phyloP scores from a whole-genome alignment of 2,113 vertebrate species.

The Osmerus mordax region DNA sequence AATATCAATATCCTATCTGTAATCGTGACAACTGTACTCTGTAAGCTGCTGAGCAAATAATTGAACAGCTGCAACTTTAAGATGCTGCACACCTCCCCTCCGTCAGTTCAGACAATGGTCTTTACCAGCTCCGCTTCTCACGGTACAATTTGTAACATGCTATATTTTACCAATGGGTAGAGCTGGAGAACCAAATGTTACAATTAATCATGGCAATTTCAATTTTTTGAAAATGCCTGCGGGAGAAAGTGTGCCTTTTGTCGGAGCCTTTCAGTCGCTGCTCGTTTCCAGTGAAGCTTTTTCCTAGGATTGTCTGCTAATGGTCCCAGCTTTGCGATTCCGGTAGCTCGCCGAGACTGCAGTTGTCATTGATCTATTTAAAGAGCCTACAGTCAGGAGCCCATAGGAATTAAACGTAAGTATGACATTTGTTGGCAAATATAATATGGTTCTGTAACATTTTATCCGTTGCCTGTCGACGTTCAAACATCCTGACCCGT shows the following conservation, averaged over 20 bases:
- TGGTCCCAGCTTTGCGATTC: conserved; percentile 73
- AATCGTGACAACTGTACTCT: not conserved
- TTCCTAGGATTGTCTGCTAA: conserved; percentile 50
- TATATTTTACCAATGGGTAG: conserved; percentile 82
- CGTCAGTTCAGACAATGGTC: conserved; percentile 81
- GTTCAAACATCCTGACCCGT: conserved; percentile 4
- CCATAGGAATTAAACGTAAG: conserved; percentile 63
- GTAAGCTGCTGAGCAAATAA: conserved; percentile 22
- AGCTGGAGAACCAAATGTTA: conserved; percentile 64
- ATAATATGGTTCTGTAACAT: conserved; percentile 52
- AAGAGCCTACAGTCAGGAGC: conserved; percentile 58
- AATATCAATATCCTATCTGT: not conserved
- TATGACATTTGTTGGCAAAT: conserved; percentile 49
- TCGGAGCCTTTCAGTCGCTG: conserved; percentile 49
- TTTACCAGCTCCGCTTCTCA: conserved; percentile 88
- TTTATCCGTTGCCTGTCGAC: not conserved
- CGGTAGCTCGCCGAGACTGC: conserved; percentile 72
- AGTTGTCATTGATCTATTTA: conserved; percentile 78
- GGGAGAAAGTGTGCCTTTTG: conserved; percentile 51
- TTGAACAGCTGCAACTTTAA: conserved; percentile 85
- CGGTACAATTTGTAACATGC: conserved; percentile 92
- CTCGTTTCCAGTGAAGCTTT: conserved; percentile 42
- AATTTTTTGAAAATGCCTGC: conserved; percentile 51
- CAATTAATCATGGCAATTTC: conserved; percentile 44
- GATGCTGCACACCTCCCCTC: conserved; percentile 74